Conservation (phyloP, 1,140 invertebrate species). For the Potamilus streckersoni region DNA sequence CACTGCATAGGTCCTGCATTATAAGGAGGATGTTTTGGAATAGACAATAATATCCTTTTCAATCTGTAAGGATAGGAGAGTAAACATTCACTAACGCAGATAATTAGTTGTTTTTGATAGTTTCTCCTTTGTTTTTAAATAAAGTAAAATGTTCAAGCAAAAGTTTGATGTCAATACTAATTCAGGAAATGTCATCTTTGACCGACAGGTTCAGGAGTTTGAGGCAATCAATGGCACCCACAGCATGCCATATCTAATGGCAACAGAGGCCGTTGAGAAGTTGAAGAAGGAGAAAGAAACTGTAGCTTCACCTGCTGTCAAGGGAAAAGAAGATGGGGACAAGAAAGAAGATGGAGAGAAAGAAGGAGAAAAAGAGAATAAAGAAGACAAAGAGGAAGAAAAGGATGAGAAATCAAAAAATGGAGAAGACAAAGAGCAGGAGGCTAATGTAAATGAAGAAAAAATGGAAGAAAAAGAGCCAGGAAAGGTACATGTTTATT, state of each 20-base stretch:
- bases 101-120: no score
- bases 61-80: no score
- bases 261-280: constrained; percentile 77
- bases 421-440: constrained; percentile 69
- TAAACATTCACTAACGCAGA: no score
- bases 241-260: constrained; percentile 87
- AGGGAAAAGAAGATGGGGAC: constrained; percentile 37
- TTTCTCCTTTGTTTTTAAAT: no score
- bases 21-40: no score
- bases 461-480: constrained; percentile 26
- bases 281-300: constrained; percentile 67
- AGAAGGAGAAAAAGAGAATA: constrained; percentile 51
- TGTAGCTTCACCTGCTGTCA: constrained; percentile 72
- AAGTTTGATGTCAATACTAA: no score
- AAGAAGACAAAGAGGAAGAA: constrained; percentile 66
- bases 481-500: constrained; percentile 29
- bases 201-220: constrained; percentile 87
- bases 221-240: constrained; percentile 98
- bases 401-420: constrained; percentile 64
- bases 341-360: constrained; percentile 30
- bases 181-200: constrained; percentile 5
- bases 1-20: no score
- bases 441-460: constrained; percentile 64
- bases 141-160: no score
- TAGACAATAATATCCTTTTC: no score